Conservation (phyloP, 2,888 invertebrate species). For the Acanthosepion lycidas region DNA sequence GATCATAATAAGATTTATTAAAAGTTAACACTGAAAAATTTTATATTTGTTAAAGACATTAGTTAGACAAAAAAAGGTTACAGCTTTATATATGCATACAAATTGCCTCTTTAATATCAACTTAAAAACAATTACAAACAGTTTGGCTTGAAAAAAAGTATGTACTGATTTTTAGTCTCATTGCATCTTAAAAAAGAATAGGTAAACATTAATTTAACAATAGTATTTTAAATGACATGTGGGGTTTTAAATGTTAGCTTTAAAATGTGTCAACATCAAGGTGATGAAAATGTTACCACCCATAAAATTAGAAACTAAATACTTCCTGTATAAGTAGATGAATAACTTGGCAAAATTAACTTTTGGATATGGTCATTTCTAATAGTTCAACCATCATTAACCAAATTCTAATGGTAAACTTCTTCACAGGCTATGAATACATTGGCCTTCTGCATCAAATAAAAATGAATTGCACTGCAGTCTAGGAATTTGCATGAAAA, state of each 20-base stretch:
- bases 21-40: no score
- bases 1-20: no score
- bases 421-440: no score
- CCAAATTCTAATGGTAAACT: no score
- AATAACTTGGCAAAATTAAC: background rate
- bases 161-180: background rate
- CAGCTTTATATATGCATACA: background rate
- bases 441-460: no score
- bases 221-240: background rate
- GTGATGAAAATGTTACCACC: background rate
- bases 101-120: background rate
- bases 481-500: no score
- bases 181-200: background rate
- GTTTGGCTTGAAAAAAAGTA: background rate
- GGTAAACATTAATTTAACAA: background rate
- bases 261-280: background rate
- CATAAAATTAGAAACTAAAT: background rate
- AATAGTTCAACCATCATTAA: background rate
- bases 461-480: no score
- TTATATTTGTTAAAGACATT: background rate
- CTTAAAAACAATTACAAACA: background rate
- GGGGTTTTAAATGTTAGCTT: constrained; percentile 3
- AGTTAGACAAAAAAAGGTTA: background rate
- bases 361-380: background rate
- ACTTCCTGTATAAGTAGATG: background rate